Evolutionary conservation across 35 echinoderm and acorn worm species (phyloP), one percentile per base, ranked within the genome.

Genomic region (Amphiura filiformis): DNA sequence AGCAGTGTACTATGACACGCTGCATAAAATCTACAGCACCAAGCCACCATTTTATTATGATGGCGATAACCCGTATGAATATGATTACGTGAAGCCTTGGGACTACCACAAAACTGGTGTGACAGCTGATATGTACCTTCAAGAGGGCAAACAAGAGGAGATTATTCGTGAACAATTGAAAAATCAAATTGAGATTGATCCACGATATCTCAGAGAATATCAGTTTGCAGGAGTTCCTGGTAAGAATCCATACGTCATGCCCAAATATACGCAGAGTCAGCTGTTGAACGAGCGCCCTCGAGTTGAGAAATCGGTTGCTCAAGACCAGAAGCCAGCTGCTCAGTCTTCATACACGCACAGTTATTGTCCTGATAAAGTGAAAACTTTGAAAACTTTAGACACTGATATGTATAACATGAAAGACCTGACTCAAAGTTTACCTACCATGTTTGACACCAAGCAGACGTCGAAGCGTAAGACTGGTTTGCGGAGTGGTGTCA

Each of bases 11-110:
- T 98, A 98, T 39, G 96, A 98, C 41, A 92, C 87, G 28, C 87
- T 98, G 41, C 96, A 94, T 64, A 98, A 98, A 77, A 94, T 94
- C 36, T 94, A 94, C 83, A 94, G 89, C 12, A 81, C 86, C 1
- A 98, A 94, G 81, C 89, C 96, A 17, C 96, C 96, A 33, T 98
- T 98, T 77, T 98, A 94, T 41, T 90, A 98, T 30, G 96, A 98
- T 49, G 96, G 96, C 0, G 92, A 94, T 34, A 98, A 98, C 39
- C 96, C 96, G 3, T 98, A 98, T 44, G 96, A 98, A 57, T 89
- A 94, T 31, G 96, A 98, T 70, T 94, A 87, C 52, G 92, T 98
- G 1, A 81, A 80, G 1, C 96, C 96, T 23, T 98, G 96, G 96
- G 92, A 98, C 39, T 94, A 94, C 80, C 96, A 98, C 86, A 94